Conservation (phyloP, 2,888 invertebrate species). For the Andrena dorsata region DNA sequence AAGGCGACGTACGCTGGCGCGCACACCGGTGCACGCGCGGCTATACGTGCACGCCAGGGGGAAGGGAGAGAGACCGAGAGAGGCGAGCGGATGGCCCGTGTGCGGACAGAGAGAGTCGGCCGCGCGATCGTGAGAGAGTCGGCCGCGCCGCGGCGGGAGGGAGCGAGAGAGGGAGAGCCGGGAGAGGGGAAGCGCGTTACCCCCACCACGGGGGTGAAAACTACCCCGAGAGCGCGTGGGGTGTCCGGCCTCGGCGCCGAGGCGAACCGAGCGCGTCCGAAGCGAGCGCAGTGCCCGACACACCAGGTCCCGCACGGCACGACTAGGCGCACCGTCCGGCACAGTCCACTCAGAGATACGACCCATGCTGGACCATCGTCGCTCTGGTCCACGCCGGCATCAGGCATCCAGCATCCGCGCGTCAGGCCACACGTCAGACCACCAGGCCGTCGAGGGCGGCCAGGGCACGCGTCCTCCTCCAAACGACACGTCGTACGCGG, state of each 20-base stretch:
- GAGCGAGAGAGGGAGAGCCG: slow-evolving; percentile 13
- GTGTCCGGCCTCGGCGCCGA: slow-evolving; percentile 72
- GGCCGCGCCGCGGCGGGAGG: not conserved
- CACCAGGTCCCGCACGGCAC: slow-evolving; percentile 83
- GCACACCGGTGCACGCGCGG: slow-evolving; percentile 33
- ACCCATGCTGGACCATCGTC: slow-evolving; percentile 84
- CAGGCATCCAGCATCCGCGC: slow-evolving; percentile 72
- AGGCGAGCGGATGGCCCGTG: slow-evolving; percentile 5
- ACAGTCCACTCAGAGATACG: slow-evolving; percentile 85
- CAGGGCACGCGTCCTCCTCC: slow-evolving; percentile 28
- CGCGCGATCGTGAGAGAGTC: not conserved
- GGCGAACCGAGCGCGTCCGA: slow-evolving; percentile 82
- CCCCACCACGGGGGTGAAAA: slow-evolving; percentile 82
- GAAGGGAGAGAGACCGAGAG: slow-evolving; percentile 32
- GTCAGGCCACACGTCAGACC: slow-evolving; percentile 56
- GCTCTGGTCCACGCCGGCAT: slow-evolving; percentile 81
- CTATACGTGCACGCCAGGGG: slow-evolving; percentile 43
- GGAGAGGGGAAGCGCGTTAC: slow-evolving; percentile 67
- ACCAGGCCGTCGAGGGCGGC: slow-evolving; percentile 33
- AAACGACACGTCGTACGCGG: not conserved
- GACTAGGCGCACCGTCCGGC: slow-evolving; percentile 83
- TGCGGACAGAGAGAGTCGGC: slow-evolving; percentile 21
- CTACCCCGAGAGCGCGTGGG: slow-evolving; percentile 82
- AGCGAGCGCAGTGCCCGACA: slow-evolving; percentile 83
- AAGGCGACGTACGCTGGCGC: slow-evolving; percentile 25